A percentile compares a stretch with the other conserved stretches of the same genome.
Conservation (phyloP, 1,140 invertebrate species). For the Saccostrea echinata region DNA sequence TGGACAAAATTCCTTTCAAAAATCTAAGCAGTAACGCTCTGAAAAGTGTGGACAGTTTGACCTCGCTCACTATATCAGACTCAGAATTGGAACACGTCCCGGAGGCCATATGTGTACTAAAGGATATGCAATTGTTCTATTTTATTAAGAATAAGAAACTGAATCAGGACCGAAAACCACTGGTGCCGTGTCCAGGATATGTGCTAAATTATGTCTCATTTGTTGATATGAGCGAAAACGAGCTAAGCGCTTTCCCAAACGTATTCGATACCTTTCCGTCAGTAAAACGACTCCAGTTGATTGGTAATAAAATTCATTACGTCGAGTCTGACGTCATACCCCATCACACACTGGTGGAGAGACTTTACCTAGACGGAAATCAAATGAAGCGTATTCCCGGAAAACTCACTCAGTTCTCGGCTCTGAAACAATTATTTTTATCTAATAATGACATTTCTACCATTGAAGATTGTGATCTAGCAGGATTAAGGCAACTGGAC, state of each 20-base stretch:
- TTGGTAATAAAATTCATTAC: constrained; percentile 1
- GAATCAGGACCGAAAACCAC: not conserved
- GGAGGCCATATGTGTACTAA: not conserved
- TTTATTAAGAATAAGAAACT: not conserved
- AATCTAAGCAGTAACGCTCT: not conserved
- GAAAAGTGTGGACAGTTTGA: not conserved
- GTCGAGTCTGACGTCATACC: not conserved
- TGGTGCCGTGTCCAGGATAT: constrained; percentile 8
- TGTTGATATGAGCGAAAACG: constrained; percentile 18
- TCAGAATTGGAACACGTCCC: constrained; percentile 4
- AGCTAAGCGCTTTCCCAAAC: not conserved
- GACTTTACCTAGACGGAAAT: not conserved
- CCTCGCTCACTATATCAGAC: not conserved
- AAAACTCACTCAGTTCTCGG: not conserved
- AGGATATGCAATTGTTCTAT: constrained; percentile 12
- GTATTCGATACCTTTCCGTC: constrained; percentile 7
- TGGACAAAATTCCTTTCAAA: constrained; percentile 1
- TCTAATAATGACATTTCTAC: not conserved
- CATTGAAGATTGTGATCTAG: not conserved
- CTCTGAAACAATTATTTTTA: not conserved
- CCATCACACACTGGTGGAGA: not conserved
- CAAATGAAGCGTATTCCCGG: not conserved
- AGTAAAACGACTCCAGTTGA: not conserved
- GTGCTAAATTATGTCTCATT: not conserved
- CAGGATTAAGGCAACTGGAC: not conserved